phyloP scores from a whole-genome alignment of 2,113 vertebrate species.

The human region GRCh38 chr12:84608501-84609000 shows the following conservation, averaged over 20 bases:
- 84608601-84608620: neutral
- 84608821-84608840: constrained; percentile 1
- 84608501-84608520: neutral
- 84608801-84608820: neutral
- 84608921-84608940: neutral
- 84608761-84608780: neutral
- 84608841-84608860: neutral
- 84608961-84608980: neutral
- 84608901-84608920: neutral
- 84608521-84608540: neutral
- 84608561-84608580: neutral
- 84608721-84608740: neutral
- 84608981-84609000: neutral
- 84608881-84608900: neutral
- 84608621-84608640: neutral
- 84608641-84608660: neutral
- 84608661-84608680: neutral
- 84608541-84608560: neutral
- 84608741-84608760: neutral
- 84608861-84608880: neutral
- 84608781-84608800: neutral
- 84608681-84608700: neutral
- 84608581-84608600: neutral
- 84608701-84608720: neutral
- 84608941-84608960: neutral